phyloP scores from a whole-genome alignment of 1,140 invertebrate species.

The Aphis gossypii region DNA sequence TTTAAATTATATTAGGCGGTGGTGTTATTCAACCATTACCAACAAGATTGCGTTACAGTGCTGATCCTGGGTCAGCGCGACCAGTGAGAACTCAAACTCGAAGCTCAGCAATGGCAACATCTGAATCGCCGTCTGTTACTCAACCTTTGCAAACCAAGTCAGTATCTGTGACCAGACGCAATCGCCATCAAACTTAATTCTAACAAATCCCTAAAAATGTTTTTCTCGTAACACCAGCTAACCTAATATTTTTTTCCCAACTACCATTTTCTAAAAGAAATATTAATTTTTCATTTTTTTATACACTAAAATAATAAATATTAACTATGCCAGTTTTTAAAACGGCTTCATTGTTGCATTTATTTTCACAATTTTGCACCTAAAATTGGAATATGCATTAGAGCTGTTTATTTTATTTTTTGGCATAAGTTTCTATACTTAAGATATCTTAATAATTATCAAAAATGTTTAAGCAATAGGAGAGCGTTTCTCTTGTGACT shows the following conservation, averaged over 20 bases:
- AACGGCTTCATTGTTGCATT: background rate
- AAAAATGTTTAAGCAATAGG: background rate
- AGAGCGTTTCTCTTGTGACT: background rate
- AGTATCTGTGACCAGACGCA: constrained; percentile 58
- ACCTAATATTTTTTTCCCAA: constrained; percentile 10
- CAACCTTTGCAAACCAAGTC: constrained; percentile 57
- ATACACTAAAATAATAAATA: background rate
- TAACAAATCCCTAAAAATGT: constrained; percentile 46
- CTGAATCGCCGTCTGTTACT: constrained; percentile 45
- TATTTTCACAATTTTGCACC: background rate
- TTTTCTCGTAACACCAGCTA: constrained; percentile 24
- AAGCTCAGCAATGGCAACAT: constrained; percentile 51
- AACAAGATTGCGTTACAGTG: constrained; percentile 51
- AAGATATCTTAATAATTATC: background rate
- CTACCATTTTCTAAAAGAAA: constrained; percentile 33
- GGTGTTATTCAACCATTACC: constrained; percentile 50
- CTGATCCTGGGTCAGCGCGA: constrained; percentile 51
- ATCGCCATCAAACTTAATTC: constrained; percentile 56
- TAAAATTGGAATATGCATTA: background rate
- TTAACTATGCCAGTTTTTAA: background rate
- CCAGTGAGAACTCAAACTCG: constrained; percentile 54
- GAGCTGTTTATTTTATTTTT: background rate
- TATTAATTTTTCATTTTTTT: background rate
- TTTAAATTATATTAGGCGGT: background rate
- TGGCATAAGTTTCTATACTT: background rate